Conservation (phyloP, 2,888 invertebrate genomes). For the Dyspetes luteomarginatus region DNA sequence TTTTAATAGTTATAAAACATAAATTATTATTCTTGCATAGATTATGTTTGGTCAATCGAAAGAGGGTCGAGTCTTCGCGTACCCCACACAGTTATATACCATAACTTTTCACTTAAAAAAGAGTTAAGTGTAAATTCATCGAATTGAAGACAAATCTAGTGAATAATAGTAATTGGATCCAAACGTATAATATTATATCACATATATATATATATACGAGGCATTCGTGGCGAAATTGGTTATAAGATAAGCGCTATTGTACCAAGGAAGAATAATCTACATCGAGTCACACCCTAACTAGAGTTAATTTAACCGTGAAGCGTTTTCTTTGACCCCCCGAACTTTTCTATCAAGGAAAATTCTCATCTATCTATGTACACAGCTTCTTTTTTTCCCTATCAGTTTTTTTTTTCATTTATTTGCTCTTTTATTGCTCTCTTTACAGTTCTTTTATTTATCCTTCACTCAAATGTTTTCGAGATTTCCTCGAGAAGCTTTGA, state of each 20-base stretch:
- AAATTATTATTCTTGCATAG: too few relatives aligned
- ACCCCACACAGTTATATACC: too few relatives aligned
- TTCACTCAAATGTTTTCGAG: too few relatives aligned
- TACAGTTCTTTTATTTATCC: too few relatives aligned
- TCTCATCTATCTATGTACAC: neutral
- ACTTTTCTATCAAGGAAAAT: neutral
- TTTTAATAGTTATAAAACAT: too few relatives aligned
- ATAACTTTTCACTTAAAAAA: neutral
- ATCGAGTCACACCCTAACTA: constrained; percentile 37
- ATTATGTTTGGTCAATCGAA: too few relatives aligned
- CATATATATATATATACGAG: constrained; percentile 10
- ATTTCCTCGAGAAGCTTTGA: too few relatives aligned
- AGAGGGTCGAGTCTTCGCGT: neutral
- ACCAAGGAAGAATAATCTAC: constrained; percentile 35
- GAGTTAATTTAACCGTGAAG: constrained; percentile 44
- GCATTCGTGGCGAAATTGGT: constrained; percentile 34
- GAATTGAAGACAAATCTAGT: constrained; percentile 54
- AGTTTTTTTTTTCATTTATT: neutral
- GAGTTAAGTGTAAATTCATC: constrained; percentile 28
- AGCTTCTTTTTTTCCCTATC: neutral
- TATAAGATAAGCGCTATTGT: constrained; percentile 34
- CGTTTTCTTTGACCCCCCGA: constrained; percentile 38
- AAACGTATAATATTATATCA: constrained; percentile 25
- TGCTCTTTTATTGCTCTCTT: too few relatives aligned
- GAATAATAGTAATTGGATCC: constrained; percentile 56